Conservation (phyloP, 2,113 vertebrate species). For the Corvus hawaiiensis region DNA sequence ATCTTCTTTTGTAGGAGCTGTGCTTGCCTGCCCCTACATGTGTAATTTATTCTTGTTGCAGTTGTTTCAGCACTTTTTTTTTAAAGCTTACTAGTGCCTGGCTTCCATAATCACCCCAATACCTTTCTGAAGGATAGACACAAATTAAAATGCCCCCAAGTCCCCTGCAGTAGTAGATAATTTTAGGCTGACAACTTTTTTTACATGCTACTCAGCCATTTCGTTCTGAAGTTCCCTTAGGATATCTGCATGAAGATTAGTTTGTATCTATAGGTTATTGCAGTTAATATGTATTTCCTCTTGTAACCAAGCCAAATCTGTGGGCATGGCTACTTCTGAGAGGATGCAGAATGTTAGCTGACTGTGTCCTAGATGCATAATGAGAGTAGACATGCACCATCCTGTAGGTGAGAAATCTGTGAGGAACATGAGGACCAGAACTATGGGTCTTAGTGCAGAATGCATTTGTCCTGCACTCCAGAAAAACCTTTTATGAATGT, state of each 20-base stretch:
- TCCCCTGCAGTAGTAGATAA: background rate
- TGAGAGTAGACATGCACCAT: background rate
- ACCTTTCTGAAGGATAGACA: background rate
- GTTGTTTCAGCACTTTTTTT: background rate
- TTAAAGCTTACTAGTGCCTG: background rate
- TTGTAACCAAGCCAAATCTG: background rate
- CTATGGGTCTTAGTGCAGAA: background rate
- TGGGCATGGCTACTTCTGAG: background rate
- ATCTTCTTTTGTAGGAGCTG: background rate
- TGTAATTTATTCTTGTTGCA: constrained; percentile 35
- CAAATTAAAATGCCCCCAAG: background rate
- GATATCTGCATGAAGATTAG: background rate
- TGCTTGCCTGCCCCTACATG: background rate
- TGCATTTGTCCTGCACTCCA: background rate
- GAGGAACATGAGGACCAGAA: background rate
- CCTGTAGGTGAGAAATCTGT: background rate
- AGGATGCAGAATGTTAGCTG: background rate
- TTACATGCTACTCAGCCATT: background rate
- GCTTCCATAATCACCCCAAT: background rate
- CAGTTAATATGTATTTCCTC: background rate
- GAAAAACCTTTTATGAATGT: background rate
- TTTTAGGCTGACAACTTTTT: background rate
- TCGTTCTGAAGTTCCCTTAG: background rate
- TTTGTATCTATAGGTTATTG: background rate
- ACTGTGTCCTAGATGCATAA: background rate